Evolutionary conservation across 2,888 invertebrate species (phyloP), one percentile per base, ranked within the genome.

Genomic region (Meganola albula): DNA sequence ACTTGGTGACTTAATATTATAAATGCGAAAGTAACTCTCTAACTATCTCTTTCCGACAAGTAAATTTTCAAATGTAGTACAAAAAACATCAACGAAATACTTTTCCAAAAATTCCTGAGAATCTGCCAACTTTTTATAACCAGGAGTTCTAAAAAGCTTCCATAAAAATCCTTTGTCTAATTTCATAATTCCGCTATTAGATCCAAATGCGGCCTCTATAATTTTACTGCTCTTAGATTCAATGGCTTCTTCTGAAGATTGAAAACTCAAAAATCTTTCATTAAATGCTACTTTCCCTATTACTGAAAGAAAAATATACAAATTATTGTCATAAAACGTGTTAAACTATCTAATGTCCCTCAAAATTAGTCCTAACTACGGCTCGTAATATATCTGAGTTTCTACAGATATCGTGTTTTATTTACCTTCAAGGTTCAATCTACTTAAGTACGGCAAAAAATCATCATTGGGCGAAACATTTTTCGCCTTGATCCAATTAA

Each of bases 361-460:
- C n/a, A n/a, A n/a, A n/a, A n/a, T n/a, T n/a, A n/a, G n/a, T n/a
- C n/a, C n/a, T n/a, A n/a, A n/a, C n/a, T n/a, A n/a, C n/a, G n/a
- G n/a, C n/a, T n/a, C n/a, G n/a, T n/a, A n/a, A n/a, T n/a, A n/a
- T n/a, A n/a, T n/a, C n/a, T n/a, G n/a, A n/a, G n/a, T n/a, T n/a
- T n/a, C n/a, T n/a, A n/a, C n/a, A n/a, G n/a, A n/a, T n/a, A n/a
- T n/a, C n/a, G n/a, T n/a, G n/a, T n/a, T n/a, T n/a, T n/a, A n/a
- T n/a, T n/a, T 87, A 95, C 96, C 82, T 88, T 96, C 95, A 37
- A 96, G 87, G 72, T 91, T 93, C 31, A 95, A 75, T 39, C 93
- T 87, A 20, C 91, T 90, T 10, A 95, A 66, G 61, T 91, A 88
- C 0, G 90, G 88, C 36, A 94, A 68, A 59, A 93, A 90, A 74